phyloP scores from a whole-genome alignment of 2,888 invertebrate species.

The Oegoconia quadripuncta region DNA sequence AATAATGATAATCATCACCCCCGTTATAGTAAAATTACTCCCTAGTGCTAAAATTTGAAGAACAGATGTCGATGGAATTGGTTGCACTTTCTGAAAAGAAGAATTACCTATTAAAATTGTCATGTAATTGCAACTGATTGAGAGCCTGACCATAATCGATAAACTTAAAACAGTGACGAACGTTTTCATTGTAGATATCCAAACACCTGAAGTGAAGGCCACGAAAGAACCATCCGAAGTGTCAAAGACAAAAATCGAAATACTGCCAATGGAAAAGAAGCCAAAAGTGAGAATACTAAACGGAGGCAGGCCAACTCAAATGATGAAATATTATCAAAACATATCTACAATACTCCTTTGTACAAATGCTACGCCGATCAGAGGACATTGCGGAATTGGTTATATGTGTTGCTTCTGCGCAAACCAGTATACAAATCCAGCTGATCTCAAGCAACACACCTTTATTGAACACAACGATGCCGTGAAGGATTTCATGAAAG shows the following conservation, averaged over 20 bases:
- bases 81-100: no score
- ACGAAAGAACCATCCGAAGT: not conserved
- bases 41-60: no score
- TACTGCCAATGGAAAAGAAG: not conserved
- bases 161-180: no score
- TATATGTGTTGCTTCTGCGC: conserved; percentile 26
- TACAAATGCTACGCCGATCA: conserved; percentile 9
- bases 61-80: no score
- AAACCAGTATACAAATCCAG: conserved; percentile 24
- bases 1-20: no score
- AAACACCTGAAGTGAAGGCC: not conserved
- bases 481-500: conserved; percentile 13
- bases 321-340: conserved; percentile 12
- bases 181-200: not conserved
- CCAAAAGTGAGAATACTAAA: not conserved
- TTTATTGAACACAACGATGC: conserved; percentile 6
- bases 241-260: not conserved
- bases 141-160: no score
- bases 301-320: not conserved
- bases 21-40: no score
- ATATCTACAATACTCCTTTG: not conserved
- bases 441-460: conserved; percentile 19
- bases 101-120: no score
- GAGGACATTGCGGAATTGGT: conserved; percentile 19
- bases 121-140: no score